Evolutionary conservation across 2,888 invertebrate genomes (phyloP).

Genomic region (Meiosimyza decipiens): DNA sequence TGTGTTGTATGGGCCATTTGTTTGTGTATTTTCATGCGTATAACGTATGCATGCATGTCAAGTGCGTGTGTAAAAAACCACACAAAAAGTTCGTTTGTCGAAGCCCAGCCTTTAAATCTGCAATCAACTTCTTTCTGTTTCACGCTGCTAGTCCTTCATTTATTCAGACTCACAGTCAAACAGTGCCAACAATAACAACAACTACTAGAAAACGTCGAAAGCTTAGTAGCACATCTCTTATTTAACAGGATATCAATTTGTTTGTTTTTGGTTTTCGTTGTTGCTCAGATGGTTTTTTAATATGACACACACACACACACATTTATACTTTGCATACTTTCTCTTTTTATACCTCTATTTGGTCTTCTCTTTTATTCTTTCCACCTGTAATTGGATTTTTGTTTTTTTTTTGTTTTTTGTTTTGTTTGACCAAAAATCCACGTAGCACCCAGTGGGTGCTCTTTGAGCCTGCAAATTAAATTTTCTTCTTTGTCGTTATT

Average conservation of each 20-base stretch:
- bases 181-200: not conserved
- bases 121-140: no score
- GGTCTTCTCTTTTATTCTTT: not conserved
- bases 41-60: not conserved
- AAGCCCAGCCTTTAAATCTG: not conserved
- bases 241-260: slow-evolving; percentile 12
- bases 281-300: not conserved
- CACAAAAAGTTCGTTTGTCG: not conserved
- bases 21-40: not conserved
- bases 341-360: not conserved
- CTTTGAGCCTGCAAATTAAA: slow-evolving; percentile 21
- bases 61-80: slow-evolving; percentile 3
- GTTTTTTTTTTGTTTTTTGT: not conserved
- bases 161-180: not conserved
- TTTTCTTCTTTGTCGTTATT: not conserved
- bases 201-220: not conserved
- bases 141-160: not conserved
- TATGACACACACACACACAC: not conserved
- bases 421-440: not conserved
- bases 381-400: no score
- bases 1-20: not conserved
- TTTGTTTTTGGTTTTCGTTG: slow-evolving; percentile 7
- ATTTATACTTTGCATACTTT: not conserved
- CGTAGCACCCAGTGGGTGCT: not conserved
- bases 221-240: not conserved